Evolutionary conservation across 2,888 invertebrate species (phyloP).

Genomic region (Scaptomyza parva): DNA sequence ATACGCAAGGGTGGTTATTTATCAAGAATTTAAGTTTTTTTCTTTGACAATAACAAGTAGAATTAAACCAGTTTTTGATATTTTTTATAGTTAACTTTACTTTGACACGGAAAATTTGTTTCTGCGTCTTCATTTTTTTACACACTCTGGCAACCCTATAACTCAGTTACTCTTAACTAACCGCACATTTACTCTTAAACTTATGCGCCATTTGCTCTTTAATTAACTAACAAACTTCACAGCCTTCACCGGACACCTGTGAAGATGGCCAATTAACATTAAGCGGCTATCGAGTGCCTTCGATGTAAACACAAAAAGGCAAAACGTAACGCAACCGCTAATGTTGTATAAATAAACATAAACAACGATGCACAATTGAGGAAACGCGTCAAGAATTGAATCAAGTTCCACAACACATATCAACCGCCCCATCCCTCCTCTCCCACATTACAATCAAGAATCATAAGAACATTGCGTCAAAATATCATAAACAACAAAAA

Average conservation of each 20-base stretch:
- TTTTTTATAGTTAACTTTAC: too few relatives aligned
- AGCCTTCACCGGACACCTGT: conserved; percentile 72
- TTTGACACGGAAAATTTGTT: too few relatives aligned
- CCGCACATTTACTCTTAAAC: conserved; percentile 13
- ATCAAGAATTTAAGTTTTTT: too few relatives aligned
- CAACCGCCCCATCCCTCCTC: too few relatives aligned
- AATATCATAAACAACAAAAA: conserved; percentile 40
- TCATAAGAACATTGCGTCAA: conserved; percentile 34
- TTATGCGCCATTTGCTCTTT: conserved; percentile 34
- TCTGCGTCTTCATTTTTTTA: not conserved
- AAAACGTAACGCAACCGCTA: conserved; percentile 23
- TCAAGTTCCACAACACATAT: not conserved
- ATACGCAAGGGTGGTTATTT: conserved; percentile 8
- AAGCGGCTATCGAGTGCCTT: conserved; percentile 43
- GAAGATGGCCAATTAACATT: conserved; percentile 52
- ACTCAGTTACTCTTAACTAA: conserved; percentile 26
- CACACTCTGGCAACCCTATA: conserved; percentile 52
- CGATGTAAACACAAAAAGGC: conserved; percentile 61
- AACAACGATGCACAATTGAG: conserved; percentile 40
- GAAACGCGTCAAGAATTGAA: conserved; percentile 56
- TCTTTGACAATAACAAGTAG: too few relatives aligned
- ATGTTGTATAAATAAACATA: conserved; percentile 45
- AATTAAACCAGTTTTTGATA: too few relatives aligned
- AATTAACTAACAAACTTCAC: conserved; percentile 39
- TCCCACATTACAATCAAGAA: conserved; percentile 2